Percentiles rank a stretch among this genome's conserved stretches.
Conservation (phyloP, 2,113 vertebrate genomes). For the Pedetes capensis region DNA sequence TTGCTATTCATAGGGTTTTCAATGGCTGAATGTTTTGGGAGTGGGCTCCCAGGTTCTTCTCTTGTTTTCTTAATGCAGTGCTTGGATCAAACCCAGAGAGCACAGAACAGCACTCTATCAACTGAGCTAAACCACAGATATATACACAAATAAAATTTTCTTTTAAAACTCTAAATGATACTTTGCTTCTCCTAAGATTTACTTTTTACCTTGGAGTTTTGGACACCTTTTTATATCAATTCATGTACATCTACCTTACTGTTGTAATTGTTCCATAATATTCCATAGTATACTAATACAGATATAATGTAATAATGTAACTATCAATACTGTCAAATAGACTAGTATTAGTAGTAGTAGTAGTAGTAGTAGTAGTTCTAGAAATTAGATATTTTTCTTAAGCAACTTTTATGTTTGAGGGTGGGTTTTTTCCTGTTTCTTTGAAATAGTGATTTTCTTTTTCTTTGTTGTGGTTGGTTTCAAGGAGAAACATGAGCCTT, state of each 20-base stretch:
- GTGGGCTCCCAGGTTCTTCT: too few species aligned
- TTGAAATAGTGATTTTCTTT: background rate
- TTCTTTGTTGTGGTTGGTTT: constrained; percentile 14
- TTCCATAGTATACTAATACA: background rate
- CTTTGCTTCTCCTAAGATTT: background rate
- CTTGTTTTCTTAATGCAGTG: too few species aligned
- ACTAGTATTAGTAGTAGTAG: background rate
- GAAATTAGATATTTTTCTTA: constrained; percentile 12
- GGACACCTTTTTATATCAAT: background rate
- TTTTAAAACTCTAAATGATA: background rate
- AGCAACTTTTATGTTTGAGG: background rate
- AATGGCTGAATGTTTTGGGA: too few species aligned
- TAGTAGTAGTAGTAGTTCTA: constrained; percentile 41
- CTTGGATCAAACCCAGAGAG: too few species aligned
- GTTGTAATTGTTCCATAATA: background rate
- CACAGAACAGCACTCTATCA: too few species aligned
- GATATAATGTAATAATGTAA: background rate
- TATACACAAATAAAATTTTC: too few species aligned
- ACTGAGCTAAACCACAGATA: too few species aligned
- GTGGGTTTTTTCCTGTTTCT: background rate
- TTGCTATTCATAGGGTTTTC: too few species aligned
- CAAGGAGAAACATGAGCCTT: background rate
- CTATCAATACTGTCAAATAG: background rate
- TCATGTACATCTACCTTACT: background rate
- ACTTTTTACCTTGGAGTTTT: background rate